Evolutionary conservation across 2,797 vertebrate species (phyloP).

Genomic region (Sebastes steindachneri): DNA sequence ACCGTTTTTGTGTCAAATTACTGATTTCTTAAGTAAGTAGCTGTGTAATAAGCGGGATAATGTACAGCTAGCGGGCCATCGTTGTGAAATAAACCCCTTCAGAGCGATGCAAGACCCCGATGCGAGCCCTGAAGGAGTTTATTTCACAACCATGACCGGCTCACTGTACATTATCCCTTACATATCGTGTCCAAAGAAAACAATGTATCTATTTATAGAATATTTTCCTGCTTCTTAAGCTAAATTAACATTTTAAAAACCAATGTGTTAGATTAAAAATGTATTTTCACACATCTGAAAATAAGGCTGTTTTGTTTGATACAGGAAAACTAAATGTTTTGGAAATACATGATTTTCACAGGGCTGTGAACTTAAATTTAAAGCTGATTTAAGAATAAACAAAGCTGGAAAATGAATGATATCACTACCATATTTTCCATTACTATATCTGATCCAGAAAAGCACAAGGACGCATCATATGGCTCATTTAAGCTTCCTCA

Average conservation of each 20-base stretch:
- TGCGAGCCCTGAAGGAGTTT: too few species aligned
- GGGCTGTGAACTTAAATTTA: background rate
- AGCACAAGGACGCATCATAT: background rate
- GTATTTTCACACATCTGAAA: background rate
- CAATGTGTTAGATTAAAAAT: background rate
- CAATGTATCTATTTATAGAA: too few species aligned
- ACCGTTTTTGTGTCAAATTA: too few species aligned
- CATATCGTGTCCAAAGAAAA: too few species aligned
- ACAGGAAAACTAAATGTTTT: too few species aligned
- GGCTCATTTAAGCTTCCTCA: background rate
- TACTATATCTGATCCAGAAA: background rate
- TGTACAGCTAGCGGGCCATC: rapidly evolving
- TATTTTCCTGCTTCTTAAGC: background rate
- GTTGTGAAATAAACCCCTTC: too few species aligned
- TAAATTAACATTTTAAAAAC: background rate
- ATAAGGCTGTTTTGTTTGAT: background rate
- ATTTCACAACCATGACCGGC: too few species aligned
- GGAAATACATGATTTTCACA: background rate
- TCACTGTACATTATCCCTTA: too few species aligned
- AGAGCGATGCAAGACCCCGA: too few species aligned
- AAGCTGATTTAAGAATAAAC: background rate
- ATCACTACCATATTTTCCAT: background rate
- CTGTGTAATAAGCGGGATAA: too few species aligned
- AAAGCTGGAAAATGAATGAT: background rate
- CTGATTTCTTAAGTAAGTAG: too few species aligned